Percentiles rank a stretch among this genome's conserved stretches.
phyloP scores from a whole-genome alignment of 2,888 invertebrate species.

The Epsilonema sp. region DNA sequence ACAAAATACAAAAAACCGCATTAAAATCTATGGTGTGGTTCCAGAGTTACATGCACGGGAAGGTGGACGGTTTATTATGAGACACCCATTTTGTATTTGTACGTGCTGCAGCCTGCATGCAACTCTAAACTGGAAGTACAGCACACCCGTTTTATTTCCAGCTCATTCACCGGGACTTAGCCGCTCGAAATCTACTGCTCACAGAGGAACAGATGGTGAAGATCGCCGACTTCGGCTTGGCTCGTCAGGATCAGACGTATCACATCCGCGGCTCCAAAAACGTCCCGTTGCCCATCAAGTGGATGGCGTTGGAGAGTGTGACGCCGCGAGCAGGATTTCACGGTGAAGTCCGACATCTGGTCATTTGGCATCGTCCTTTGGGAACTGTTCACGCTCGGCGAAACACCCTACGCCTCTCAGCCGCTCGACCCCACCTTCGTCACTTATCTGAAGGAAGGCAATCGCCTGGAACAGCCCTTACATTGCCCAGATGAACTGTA shows the following conservation, averaged over 20 bases:
- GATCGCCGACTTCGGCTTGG: constrained; percentile 89
- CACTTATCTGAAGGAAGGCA: constrained; percentile 64
- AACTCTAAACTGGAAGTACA: too few relatives aligned
- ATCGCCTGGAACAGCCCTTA: constrained; percentile 80
- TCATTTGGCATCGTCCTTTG: constrained; percentile 83
- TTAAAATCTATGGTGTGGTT: too few relatives aligned
- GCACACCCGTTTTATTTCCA: constrained; percentile 31
- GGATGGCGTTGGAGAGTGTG: constrained; percentile 10
- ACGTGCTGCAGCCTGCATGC: too few relatives aligned
- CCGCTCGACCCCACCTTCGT: constrained; percentile 61
- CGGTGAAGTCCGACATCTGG: constrained; percentile 40
- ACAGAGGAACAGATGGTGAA: constrained; percentile 77
- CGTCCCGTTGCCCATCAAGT: constrained; percentile 10
- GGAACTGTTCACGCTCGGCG: constrained; percentile 94
- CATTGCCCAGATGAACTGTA: constrained; percentile 78
- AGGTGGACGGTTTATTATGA: too few relatives aligned
- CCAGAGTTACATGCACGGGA: too few relatives aligned
- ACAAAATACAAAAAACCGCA: too few relatives aligned
- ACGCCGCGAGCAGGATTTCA: constrained; percentile 8
- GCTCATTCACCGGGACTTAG: constrained; percentile 86
- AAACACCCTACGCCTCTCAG: constrained; percentile 37
- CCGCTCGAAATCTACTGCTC: constrained; percentile 82
- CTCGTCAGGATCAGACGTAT: constrained; percentile 51
- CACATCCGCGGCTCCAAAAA: constrained; percentile 5
- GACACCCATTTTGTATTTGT: too few relatives aligned